Base-by-base conservation (phyloP, 2,113 vertebrate species). In the Zootoca vivipara region DNA sequence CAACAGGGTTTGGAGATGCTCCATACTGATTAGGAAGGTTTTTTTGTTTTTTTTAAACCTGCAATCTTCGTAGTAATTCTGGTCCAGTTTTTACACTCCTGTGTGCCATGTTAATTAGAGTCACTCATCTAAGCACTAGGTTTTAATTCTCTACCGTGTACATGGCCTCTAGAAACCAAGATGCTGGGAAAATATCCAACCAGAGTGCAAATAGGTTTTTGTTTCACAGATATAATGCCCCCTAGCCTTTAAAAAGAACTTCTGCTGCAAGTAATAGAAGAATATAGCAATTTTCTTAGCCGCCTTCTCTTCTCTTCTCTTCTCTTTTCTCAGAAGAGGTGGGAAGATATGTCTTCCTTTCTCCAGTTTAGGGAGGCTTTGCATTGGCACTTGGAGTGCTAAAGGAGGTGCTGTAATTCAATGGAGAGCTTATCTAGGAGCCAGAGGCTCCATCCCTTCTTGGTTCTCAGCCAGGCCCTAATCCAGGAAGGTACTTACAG, bases 191-290 rank as follows among this genome's bases (percentile, higher is more conserved):
- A 90, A 86, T 83, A 38, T 28, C 83, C n/a, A 72, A 10, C 79
- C 86, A 86, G 30, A 62, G 74, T 3, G 3, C 28, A 79, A 73
- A 93, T 78, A 87, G 58, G 30, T 87, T 87, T 88, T 33, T 83
- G 70, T 86, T 81, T 70, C 52, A 62, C 62, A 82, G 22, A 65
- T 56, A 84, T n/a, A 69, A 15, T 52, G 87, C 86, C 65, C 65
- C 83, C 89, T 33, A 74, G 72, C 70, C 30, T 65, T 90, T 56
- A 74, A 79, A 65, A 28, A 86, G 38, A 56, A 77, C 77, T 56
- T 82, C 77, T 75, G 56, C 10, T 83, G 30, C 62, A 56, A 15
- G 56, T 82, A 65, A 88, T 83, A 35, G 24, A 8, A 58, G 42
- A 87, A n/a, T 56, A 80, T 87, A 85, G 28, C 62, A 40, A 40